Evolutionary conservation across 2,113 vertebrate genomes (phyloP), one percentile per base, ranked within the genome.

Genomic region (Melanocharis versteri): DNA sequence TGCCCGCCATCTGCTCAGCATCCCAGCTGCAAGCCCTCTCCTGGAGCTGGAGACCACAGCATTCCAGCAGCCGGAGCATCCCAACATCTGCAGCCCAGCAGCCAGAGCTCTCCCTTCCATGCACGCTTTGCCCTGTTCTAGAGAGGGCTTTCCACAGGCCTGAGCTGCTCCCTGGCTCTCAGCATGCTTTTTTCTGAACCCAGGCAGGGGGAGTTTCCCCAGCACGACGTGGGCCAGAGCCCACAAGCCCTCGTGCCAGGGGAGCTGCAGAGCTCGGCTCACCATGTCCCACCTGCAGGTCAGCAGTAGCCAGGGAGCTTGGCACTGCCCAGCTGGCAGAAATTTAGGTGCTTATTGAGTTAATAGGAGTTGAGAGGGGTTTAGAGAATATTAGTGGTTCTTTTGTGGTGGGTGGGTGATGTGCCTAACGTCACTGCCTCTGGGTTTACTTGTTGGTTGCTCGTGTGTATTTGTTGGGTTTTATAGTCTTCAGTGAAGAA

Each of bases 161-260:
- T 66, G 35, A n/a, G 51, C 35, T 54, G 14, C 39, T 58, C 30
- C 27, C 39, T 39, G 44, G 23, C 56, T 61, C 51, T 50, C 2
- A 1, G 35, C 1, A 11, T 0, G 0, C 9, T 22, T 56, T 35
- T 10, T 33, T 7, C 37, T 26, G 16, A 31, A 10, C 10, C 5
- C 23, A 11, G 31, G 24, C 12, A 30, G 31, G 0, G 3, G 9
- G 8, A 65, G 15, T 7, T 4, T 15, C 19, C 31, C 19, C 39
- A 68, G 30, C 48, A 48, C 3, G 5, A 4, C 27, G 14, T 12
- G 19, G 61, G 15, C 33, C 40, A 9, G 15, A 31, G 21, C 11
- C 33, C 39, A 27, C 15, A 23, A 64, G 13, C 37, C 17, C 13
- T 56, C n/a, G 31, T 48, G 18, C 8, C 37, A 40, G 4, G 56